Conservation (phyloP, 2,797 vertebrate genomes). For the Tapera naevia region DNA sequence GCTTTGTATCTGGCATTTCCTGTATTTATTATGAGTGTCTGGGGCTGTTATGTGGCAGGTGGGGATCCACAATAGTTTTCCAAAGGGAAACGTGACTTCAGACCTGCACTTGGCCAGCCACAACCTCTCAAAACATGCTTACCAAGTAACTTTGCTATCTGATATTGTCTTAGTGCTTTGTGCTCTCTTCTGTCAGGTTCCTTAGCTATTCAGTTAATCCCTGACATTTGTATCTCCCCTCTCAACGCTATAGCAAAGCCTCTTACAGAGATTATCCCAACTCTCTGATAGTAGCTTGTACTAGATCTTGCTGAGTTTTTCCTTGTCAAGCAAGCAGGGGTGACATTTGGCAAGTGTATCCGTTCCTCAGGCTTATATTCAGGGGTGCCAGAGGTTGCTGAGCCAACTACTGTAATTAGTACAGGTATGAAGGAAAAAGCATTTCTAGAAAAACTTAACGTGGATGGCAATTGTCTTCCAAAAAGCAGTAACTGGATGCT, state of each 20-base stretch:
- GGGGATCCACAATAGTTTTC: background rate
- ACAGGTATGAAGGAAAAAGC: background rate
- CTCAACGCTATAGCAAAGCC: background rate
- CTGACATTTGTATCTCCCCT: background rate
- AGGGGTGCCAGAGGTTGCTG: background rate
- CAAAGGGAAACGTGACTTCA: background rate
- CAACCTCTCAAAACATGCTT: background rate
- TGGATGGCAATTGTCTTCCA: background rate
- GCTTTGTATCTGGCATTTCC: constrained; percentile 20
- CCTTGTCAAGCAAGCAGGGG: background rate
- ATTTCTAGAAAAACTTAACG: background rate
- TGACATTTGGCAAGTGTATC: background rate
- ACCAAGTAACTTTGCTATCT: background rate
- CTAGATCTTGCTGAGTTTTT: background rate
- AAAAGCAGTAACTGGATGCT: background rate
- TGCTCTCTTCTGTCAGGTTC: background rate
- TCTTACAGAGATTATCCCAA: background rate
- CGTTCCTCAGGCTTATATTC: background rate
- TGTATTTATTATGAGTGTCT: background rate
- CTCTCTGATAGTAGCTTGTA: background rate
- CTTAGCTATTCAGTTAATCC: background rate
- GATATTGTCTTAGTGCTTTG: background rate
- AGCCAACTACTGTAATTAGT: background rate
- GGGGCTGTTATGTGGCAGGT: background rate
- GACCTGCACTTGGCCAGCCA: background rate